phyloP scores from a whole-genome alignment of 2,113 vertebrate species.

The Natator depressus region DNA sequence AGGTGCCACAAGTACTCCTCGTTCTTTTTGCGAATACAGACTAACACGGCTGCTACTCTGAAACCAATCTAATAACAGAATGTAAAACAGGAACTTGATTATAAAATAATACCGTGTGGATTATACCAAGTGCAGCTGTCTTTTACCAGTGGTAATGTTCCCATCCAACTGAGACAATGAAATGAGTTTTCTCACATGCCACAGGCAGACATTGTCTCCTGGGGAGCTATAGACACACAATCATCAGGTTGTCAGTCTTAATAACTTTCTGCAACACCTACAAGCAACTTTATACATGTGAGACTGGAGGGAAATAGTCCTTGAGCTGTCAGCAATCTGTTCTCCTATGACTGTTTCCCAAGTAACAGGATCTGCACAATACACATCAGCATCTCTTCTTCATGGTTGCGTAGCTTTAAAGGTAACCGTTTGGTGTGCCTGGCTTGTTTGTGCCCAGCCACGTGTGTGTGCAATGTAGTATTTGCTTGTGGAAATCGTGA shows the following conservation, averaged over 20 bases:
- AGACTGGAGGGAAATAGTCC: background rate
- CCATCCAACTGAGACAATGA: background rate
- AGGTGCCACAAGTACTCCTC: no score
- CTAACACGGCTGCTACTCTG: no score
- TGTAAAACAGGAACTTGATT: background rate
- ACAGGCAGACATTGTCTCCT: background rate
- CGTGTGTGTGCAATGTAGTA: background rate
- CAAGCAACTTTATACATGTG: background rate
- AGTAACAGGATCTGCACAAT: background rate
- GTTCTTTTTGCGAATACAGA: no score
- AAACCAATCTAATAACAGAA: background rate
- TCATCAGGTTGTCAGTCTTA: constrained; percentile 7
- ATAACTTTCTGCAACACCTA: constrained; percentile 19
- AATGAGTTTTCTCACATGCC: background rate
- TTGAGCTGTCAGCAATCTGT: rapidly evolving
- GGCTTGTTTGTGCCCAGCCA: background rate
- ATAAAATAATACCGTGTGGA: background rate
- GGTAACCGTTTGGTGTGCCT: background rate
- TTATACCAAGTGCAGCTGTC: background rate
- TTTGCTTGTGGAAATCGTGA: background rate
- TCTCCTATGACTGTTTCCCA: background rate
- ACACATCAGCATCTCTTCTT: background rate
- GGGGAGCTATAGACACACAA: background rate
- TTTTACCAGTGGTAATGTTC: background rate
- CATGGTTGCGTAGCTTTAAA: background rate